These are phyloP conservation scores for Micronycteris hirsuta DNA, from an alignment of 2,113 vertebrate species.

Conservation along the genomic window DNA sequence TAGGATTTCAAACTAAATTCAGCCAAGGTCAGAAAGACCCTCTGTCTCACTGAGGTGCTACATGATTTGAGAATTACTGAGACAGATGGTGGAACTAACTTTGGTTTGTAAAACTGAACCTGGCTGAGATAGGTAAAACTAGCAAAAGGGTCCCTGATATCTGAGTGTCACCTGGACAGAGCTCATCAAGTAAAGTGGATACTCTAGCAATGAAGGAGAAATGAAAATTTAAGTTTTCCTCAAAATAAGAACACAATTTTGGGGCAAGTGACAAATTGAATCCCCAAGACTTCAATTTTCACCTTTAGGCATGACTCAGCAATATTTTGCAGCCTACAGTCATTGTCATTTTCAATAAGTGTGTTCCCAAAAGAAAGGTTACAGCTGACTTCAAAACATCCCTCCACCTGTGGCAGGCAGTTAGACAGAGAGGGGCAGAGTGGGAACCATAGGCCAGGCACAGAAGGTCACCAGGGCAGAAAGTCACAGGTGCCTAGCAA, in stretches of 20 bases:
- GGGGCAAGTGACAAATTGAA: background rate
- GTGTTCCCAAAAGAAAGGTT: background rate
- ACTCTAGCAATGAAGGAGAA: background rate
- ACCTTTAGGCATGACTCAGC: background rate
- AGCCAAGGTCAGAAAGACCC: background rate
- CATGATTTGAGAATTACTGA: background rate
- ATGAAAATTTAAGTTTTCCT: background rate
- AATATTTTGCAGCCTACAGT: background rate
- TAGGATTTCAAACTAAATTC: background rate
- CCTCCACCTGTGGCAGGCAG: background rate
- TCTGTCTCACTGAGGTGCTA: background rate
- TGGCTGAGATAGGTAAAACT: background rate
- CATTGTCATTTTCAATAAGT: background rate
- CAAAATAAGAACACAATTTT: background rate
- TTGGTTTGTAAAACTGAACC: background rate
- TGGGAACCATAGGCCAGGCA: too few species aligned
- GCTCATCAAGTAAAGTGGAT: background rate
- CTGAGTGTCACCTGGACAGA: background rate
- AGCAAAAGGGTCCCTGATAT: background rate
- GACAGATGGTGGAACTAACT: background rate
- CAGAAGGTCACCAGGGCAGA: too few species aligned
- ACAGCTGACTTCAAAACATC: slow-evolving; percentile 28
- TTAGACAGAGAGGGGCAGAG: too few species aligned
- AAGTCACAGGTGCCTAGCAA: too few species aligned
- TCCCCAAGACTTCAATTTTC: background rate